These are phyloP conservation scores for Apeira syringaria DNA, from an alignment of 2,888 invertebrate genomes.

Conservation along the genomic window DNA sequence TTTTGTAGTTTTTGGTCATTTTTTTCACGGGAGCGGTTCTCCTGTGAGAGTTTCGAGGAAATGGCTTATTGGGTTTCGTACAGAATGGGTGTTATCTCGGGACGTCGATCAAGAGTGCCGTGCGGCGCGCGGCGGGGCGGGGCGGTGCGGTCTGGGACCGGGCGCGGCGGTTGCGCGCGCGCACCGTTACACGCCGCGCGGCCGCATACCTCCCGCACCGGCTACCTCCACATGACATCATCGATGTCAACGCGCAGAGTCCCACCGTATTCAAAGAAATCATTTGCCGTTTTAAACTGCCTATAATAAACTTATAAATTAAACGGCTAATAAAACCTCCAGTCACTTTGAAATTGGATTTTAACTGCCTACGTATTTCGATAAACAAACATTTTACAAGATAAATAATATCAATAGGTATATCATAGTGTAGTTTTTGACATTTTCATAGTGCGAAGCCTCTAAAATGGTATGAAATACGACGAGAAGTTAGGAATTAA, in stretches of 20 bases:
- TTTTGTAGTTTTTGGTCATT: conserved; percentile 69
- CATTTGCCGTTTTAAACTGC: conserved; percentile 33
- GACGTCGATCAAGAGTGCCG: conserved; percentile 56
- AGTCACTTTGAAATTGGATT: conserved; percentile 36
- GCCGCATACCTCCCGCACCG: conserved; percentile 30
- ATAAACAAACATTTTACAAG: conserved; percentile 26
- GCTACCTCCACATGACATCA: conserved; percentile 49
- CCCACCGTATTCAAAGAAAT: conserved; percentile 36
- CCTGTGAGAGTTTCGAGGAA: conserved; percentile 79
- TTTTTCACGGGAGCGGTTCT: conserved; percentile 74
- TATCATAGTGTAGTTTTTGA: too few species aligned
- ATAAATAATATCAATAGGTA: conserved; percentile 31
- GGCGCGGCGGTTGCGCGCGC: conserved; percentile 52
- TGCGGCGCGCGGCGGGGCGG: conserved; percentile 35
- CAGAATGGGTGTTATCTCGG: conserved; percentile 71
- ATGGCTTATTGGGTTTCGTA: conserved; percentile 80
- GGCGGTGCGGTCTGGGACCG: conserved; percentile 44
- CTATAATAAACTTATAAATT: conserved; percentile 40
- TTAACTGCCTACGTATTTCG: conserved; percentile 30
- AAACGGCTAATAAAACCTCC: conserved; percentile 37
- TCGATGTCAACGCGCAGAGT: conserved; percentile 40
- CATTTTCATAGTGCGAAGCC: too few species aligned
- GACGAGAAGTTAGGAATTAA: too few species aligned
- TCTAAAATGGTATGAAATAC: too few species aligned
- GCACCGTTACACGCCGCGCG: conserved; percentile 54